A percentile compares a stretch with the other conserved stretches of the same genome.
phyloP scores from a whole-genome alignment of 2,797 vertebrate species.

The Pogoniulus pusillus region DNA sequence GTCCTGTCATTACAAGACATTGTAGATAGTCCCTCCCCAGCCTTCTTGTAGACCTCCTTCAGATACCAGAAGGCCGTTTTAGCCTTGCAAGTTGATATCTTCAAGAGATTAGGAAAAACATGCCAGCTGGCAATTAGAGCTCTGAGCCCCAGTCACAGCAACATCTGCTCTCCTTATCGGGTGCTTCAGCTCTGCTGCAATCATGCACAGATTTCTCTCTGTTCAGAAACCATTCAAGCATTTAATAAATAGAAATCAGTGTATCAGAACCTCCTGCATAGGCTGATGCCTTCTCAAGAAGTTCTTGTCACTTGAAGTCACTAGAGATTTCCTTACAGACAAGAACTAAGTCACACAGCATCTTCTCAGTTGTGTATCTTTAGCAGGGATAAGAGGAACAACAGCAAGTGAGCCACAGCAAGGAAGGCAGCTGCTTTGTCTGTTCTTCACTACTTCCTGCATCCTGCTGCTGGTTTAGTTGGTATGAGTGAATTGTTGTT shows the following conservation, averaged over 20 bases:
- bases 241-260: not conserved
- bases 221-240: not conserved
- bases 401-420: not conserved
- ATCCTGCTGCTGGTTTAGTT: not conserved
- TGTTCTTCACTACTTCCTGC: not conserved
- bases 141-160: slow-evolving; percentile 8
- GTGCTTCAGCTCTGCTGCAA: not conserved
- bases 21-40: too few species aligned
- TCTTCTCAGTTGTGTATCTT: not conserved
- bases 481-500: not conserved
- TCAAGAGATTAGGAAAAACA: slow-evolving; percentile 22
- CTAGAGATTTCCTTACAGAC: not conserved
- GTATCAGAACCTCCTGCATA: not conserved
- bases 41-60: too few species aligned
- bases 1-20: too few species aligned
- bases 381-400: not conserved
- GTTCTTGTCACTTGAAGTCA: not conserved
- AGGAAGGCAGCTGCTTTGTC: not conserved
- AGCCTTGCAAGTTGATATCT: not conserved
- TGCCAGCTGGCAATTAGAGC: slow-evolving; percentile 7
- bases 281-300: not conserved
- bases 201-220: not conserved
- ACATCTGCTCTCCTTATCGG: slow-evolving; percentile 1
- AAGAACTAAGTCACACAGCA: too few species aligned
- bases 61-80: not conserved